Conservation (phyloP, 2,797 vertebrate species). For the Leptatherina wallacei region DNA sequence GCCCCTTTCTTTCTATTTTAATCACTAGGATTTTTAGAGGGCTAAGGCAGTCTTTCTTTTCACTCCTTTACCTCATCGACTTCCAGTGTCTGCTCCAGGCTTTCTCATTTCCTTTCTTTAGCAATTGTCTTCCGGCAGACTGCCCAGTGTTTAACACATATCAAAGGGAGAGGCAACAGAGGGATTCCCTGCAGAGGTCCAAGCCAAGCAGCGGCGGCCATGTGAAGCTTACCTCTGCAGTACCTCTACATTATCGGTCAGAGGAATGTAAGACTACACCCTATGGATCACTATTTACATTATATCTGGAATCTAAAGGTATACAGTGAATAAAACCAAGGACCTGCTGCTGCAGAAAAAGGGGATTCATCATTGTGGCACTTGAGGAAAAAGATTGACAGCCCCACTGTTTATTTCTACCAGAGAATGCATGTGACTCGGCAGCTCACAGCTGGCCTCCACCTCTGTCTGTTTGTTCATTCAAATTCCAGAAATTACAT, state of each 20-base stretch:
- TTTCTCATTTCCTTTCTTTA: slow-evolving; percentile 80
- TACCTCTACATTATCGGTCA: slow-evolving; percentile 53
- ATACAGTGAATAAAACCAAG: slow-evolving; percentile 44
- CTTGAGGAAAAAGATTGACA: slow-evolving; percentile 51
- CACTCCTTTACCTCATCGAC: slow-evolving; percentile 50
- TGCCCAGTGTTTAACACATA: slow-evolving; percentile 68
- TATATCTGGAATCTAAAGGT: slow-evolving; percentile 54
- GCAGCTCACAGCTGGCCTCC: slow-evolving; percentile 37
- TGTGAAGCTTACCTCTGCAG: slow-evolving; percentile 31
- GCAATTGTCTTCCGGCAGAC: slow-evolving; percentile 66
- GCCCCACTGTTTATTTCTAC: slow-evolving; percentile 62
- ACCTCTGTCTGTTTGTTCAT: slow-evolving; percentile 40
- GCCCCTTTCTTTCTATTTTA: slow-evolving; percentile 75
- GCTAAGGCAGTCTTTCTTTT: slow-evolving; percentile 58
- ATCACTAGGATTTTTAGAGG: slow-evolving; percentile 60
- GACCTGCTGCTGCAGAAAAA: slow-evolving; percentile 27
- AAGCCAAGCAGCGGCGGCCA: slow-evolving; percentile 52
- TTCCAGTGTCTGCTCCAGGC: slow-evolving; percentile 59
- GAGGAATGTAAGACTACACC: slow-evolving; percentile 71
- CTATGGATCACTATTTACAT: slow-evolving; percentile 52
- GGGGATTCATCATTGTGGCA: slow-evolving; percentile 26
- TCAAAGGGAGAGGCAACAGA: slow-evolving; percentile 65
- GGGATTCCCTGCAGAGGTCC: slow-evolving; percentile 65
- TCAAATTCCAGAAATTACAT: slow-evolving; percentile 40
- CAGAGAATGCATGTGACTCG: slow-evolving; percentile 30